Conservation (phyloP, 2,113 vertebrate genomes). For the Rousettus leschenaultii region DNA sequence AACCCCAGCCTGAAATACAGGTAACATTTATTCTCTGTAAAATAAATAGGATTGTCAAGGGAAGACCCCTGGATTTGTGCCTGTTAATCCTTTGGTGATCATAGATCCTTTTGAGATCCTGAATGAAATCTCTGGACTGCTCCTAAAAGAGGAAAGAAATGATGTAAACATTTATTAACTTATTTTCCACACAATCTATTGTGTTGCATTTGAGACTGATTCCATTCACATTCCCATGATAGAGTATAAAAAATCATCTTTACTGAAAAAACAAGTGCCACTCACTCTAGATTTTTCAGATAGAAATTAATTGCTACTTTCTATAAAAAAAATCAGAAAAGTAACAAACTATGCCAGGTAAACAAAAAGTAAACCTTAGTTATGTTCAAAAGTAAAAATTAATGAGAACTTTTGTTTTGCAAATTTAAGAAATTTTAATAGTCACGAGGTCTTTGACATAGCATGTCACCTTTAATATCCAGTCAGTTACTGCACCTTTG, state of each 20-base stretch:
- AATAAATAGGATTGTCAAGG: not conserved
- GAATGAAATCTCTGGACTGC: not conserved
- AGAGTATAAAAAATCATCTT: not conserved
- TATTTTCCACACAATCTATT: not conserved
- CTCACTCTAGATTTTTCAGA: not conserved
- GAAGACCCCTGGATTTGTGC: not conserved
- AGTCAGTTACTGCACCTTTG: not conserved
- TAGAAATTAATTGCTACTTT: not conserved
- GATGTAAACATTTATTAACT: not conserved
- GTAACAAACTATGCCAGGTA: not conserved
- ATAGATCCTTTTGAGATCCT: not conserved
- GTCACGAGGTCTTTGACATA: not conserved
- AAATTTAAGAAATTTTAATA: not conserved
- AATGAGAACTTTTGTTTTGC: not conserved
- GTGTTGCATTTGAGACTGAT: not conserved
- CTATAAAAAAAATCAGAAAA: not conserved
- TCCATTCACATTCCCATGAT: not conserved
- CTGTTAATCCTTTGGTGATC: not conserved
- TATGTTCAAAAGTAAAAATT: not conserved
- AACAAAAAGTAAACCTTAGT: not conserved
- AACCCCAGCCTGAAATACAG: conserved; percentile 12
- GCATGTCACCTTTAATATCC: not conserved
- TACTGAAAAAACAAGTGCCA: not conserved
- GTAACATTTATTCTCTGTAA: not conserved
- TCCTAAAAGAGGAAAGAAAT: not conserved